phyloP scores from a whole-genome alignment of 2,888 invertebrate genomes.

The Drosophila pegasa region DNA sequence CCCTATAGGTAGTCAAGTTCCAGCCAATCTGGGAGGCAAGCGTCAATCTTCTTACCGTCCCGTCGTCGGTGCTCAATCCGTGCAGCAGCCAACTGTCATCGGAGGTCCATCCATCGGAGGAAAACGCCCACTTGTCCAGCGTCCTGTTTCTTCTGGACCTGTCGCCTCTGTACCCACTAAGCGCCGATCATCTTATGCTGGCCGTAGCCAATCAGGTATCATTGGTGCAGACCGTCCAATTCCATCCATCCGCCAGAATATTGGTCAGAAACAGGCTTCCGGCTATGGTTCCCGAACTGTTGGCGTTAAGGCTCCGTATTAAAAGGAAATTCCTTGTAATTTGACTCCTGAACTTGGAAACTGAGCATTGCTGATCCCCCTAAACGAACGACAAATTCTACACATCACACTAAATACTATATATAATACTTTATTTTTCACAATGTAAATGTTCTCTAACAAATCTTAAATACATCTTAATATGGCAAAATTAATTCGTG shows the following conservation, averaged over 20 bases:
- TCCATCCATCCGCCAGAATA: neutral
- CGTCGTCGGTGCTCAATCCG: neutral
- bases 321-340: neutral
- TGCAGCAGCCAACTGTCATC: neutral
- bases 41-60: neutral
- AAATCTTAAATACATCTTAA: neutral
- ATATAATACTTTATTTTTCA: too few species aligned
- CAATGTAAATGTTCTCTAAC: constrained; percentile 29
- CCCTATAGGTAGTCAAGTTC: neutral
- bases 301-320: constrained; percentile 4
- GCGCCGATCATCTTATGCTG: neutral
- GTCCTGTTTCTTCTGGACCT: neutral
- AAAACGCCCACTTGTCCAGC: neutral
- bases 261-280: neutral
- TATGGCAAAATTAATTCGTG: neutral
- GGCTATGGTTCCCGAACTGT: neutral
- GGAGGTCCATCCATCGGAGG: constrained; percentile 4
- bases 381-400: neutral
- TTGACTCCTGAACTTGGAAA: neutral
- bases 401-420: too few species aligned
- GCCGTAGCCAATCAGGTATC: neutral
- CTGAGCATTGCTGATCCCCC: neutral
- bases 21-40: neutral
- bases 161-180: neutral
- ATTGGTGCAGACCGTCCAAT: neutral